phyloP scores from a whole-genome alignment of 2,888 invertebrate species.

The Dolomedes plantarius region DNA sequence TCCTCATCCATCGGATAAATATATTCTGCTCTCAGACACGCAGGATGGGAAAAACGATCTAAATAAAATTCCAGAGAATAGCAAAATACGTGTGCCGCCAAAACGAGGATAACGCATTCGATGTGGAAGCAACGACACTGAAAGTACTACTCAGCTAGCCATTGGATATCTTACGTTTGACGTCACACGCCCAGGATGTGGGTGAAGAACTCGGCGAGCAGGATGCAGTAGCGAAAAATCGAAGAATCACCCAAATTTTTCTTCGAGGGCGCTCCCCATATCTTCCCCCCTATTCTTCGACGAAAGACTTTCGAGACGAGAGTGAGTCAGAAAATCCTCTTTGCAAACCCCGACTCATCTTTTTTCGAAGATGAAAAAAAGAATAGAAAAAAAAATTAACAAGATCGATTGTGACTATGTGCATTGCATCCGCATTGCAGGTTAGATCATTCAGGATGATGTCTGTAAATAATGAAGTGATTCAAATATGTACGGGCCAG shows the following conservation, averaged over 20 bases:
- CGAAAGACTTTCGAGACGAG: background rate
- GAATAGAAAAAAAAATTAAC: background rate
- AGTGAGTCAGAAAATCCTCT: background rate
- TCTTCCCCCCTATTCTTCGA: background rate
- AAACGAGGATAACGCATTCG: background rate
- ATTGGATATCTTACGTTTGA: constrained; percentile 49
- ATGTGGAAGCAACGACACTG: background rate
- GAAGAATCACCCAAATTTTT: constrained; percentile 38
- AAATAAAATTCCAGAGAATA: no score
- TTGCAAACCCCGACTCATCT: no score
- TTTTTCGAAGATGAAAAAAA: background rate
- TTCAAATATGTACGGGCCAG: no score
- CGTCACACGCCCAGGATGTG: constrained; percentile 58
- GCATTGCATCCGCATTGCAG: no score
- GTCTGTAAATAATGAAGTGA: no score
- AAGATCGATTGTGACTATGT: no score
- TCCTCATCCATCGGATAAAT: no score
- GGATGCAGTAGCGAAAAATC: constrained; percentile 54
- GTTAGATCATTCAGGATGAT: no score
- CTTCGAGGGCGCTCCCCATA: background rate
- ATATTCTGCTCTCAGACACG: no score
- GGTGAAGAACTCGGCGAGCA: constrained; percentile 60
- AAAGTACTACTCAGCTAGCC: background rate
- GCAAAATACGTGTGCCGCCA: background rate
- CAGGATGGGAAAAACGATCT: no score